Evolutionary conservation across 1,140 invertebrate species (phyloP).

Genomic region (Euura lappo): DNA sequence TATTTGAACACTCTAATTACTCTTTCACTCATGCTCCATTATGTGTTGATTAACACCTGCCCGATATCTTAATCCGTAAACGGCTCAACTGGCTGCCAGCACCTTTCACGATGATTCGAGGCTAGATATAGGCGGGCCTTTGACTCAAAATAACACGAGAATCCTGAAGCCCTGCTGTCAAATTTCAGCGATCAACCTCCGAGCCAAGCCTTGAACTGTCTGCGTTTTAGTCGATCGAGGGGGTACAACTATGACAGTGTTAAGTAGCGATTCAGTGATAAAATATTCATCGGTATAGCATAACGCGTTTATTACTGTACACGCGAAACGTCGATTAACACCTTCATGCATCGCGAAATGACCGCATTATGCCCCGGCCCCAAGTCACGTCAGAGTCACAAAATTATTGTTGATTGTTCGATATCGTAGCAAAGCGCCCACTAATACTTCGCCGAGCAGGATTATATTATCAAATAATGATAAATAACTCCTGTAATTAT

Average conservation of each 20-base stretch:
- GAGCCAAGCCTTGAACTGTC: not conserved
- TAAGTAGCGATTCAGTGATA: not conserved
- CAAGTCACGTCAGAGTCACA: not conserved
- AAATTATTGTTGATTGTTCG: not conserved
- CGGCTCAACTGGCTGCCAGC: constrained; percentile 1
- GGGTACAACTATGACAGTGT: not conserved
- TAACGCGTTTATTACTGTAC: not conserved
- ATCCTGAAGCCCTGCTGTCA: not conserved
- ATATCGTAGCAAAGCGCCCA: no score
- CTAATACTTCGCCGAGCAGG: no score
- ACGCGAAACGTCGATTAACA: constrained; percentile 5
- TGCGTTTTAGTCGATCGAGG: not conserved
- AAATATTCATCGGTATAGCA: constrained; percentile 1
- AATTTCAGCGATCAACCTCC: not conserved
- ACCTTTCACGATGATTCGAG: constrained; percentile 4
- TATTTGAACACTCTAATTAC: constrained; percentile 16
- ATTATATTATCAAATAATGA: no score
- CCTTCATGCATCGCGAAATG: not conserved
- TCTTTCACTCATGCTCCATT: constrained; percentile 12
- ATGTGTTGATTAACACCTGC: constrained; percentile 16
- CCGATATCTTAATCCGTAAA: constrained; percentile 14
- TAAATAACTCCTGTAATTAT: no score
- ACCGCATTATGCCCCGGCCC: not conserved
- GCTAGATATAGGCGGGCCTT: not conserved
- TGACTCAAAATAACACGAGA: not conserved